Conservation (phyloP, 2,888 invertebrate genomes). For the Drosophila emarginata region DNA sequence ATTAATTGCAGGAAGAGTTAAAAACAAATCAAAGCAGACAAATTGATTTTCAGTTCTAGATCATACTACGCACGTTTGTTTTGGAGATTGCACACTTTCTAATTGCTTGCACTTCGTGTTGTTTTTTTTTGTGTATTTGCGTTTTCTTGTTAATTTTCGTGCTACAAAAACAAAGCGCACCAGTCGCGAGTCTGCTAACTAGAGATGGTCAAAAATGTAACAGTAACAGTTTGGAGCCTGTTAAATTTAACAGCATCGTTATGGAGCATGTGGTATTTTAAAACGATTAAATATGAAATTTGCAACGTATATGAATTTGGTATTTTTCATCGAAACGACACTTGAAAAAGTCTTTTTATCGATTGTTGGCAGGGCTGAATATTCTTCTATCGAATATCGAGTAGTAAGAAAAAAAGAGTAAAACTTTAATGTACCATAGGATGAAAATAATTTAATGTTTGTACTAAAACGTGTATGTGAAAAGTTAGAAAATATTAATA, state of each 20-base stretch:
- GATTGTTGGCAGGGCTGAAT: no score
- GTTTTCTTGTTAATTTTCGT: conserved; percentile 54
- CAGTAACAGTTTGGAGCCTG: not conserved
- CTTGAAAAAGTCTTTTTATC: conserved; percentile 69
- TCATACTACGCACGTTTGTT: conserved; percentile 53
- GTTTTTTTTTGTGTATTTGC: conserved; percentile 46
- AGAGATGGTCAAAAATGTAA: conserved; percentile 56
- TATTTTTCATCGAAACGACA: conserved; percentile 31
- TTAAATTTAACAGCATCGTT: not conserved
- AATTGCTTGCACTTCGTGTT: conserved; percentile 41
- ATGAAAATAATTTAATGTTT: not conserved
- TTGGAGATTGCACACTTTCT: conserved; percentile 42
- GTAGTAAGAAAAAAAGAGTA: conserved; percentile 40
- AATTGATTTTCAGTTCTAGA: conserved; percentile 25
- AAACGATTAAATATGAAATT: no score
- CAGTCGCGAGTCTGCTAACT: conserved; percentile 41
- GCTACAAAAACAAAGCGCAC: conserved; percentile 65
- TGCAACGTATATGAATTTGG: no score
- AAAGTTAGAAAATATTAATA: not conserved
- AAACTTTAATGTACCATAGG: conserved; percentile 27
- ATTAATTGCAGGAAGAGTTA: conserved; percentile 47
- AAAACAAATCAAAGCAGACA: conserved; percentile 44
- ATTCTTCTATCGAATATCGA: no score
- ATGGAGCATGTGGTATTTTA: not conserved
- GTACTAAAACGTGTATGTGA: not conserved